Base-by-base conservation (phyloP, 1,140 invertebrate genomes). In the Papilio polytes region DNA sequence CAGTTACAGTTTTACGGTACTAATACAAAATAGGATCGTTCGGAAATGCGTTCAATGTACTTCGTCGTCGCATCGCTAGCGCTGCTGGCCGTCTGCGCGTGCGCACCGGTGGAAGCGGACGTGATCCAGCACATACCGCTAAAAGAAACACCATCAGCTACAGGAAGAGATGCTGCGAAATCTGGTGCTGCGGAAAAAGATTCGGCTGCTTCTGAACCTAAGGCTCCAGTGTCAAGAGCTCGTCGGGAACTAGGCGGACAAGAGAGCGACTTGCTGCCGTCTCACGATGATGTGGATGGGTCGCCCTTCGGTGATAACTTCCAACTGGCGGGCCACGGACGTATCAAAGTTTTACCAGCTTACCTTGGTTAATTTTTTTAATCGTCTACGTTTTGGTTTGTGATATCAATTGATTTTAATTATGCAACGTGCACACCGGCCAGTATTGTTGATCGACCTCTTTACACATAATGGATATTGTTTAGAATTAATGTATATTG, bases 121-220 rank as follows among this genome's bases (percentile, higher is more conserved):
- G 89, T 90, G 87, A 94, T 94, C 85, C 88, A 94, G 84, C 89
- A 91, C 85, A 93, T 94, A 82, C 91, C 91, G 10, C 86, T 77
- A 93, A 93, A 89, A 88, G 84, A 59, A 82, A 94, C 86, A 94
- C 93, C 87, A 85, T 94, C 88, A 93, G 89, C 84, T 94, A 94
- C 87, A 89, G 89, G 85, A 92, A 92, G 86, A 89, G 86, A 85
- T 84, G 90, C 26, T 90, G 87, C 85, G 88, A 86, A 48, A 36
- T 94, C 90, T 91, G 91, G 88, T 93, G 92, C 89, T 94, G 88
- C 77, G 93, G 93, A 1, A 86, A 85, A 80, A 85, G 86, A 44
- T 92, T 85, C 79, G 90, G 90, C 84, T 90, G 88, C 85, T 84
- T 85, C 88, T 93, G 86, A 93, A 18, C 79, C 81, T 20, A 78